Percentiles rank a stretch among this genome's conserved stretches.
phyloP scores from a whole-genome alignment of 2,797 vertebrate genomes.

The Eulemur albifrons region DNA sequence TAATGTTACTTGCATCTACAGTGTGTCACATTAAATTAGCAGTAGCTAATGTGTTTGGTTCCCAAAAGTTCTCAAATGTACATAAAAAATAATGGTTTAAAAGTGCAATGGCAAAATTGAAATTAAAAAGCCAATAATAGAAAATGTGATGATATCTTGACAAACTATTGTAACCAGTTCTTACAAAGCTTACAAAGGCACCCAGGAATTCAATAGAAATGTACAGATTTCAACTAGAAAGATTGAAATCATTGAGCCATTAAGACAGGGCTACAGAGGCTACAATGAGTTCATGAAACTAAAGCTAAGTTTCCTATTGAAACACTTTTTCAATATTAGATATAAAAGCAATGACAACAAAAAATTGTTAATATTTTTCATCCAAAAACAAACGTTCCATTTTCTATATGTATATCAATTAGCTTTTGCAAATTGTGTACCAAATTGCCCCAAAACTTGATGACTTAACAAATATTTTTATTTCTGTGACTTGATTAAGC shows the following conservation, averaged over 20 bases:
- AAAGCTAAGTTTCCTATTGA: neutral
- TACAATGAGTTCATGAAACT: neutral
- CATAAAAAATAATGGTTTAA: conserved; percentile 54
- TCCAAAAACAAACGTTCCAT: conserved; percentile 5
- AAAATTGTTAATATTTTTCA: neutral
- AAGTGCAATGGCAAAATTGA: conserved; percentile 60
- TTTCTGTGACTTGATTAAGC: neutral
- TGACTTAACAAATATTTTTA: neutral
- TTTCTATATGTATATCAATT: conserved; percentile 3
- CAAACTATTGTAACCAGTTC: neutral
- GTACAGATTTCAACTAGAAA: neutral
- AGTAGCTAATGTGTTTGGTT: conserved; percentile 61
- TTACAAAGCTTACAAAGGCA: conserved; percentile 45
- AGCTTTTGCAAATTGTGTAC: neutral
- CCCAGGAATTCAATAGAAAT: conserved; percentile 40
- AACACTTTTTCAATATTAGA: neutral
- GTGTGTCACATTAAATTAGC: conserved; percentile 61
- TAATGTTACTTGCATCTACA: conserved; percentile 68
- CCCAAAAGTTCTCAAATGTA: conserved; percentile 29
- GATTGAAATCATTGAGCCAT: neutral
- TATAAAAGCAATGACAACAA: conserved; percentile 19
- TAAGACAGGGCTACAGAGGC: neutral
- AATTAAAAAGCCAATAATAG: conserved; percentile 40
- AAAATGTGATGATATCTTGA: conserved; percentile 53
- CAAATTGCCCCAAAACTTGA: neutral